A percentile compares a stretch with the other conserved stretches of the same genome.
These are phyloP conservation scores for Philonicus albiceps DNA, from an alignment of 2,888 invertebrate species.

Conservation along the genomic window DNA sequence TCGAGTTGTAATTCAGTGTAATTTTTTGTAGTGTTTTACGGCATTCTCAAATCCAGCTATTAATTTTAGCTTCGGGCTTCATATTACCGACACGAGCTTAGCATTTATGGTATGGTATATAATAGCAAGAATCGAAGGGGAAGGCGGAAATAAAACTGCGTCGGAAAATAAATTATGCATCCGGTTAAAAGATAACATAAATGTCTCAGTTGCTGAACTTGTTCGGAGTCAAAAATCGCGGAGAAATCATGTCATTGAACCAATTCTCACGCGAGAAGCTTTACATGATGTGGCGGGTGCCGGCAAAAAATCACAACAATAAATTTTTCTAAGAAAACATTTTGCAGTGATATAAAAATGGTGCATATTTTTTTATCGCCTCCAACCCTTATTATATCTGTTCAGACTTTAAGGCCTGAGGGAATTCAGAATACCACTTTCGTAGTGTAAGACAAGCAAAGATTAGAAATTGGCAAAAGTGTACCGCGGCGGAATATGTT, in stretches of 20 bases:
- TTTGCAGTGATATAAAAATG: not conserved
- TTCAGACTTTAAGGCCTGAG: not conserved
- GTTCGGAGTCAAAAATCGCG: not conserved
- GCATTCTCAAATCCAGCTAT: too few species aligned
- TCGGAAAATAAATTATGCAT: not conserved
- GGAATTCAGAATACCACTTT: not conserved
- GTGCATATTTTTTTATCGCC: not conserved
- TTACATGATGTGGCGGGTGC: not conserved
- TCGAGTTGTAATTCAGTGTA: too few species aligned
- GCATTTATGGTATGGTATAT: too few species aligned
- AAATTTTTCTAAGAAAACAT: not conserved
- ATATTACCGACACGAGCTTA: not conserved
- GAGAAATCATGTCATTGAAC: not conserved
- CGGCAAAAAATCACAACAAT: not conserved
- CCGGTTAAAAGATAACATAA: not conserved
- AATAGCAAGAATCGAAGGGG: not conserved
- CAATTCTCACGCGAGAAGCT: not conserved
- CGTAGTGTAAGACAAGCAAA: not conserved
- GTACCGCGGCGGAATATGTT: not conserved
- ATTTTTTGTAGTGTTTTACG: too few species aligned
- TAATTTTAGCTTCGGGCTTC: too few species aligned
- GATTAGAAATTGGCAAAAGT: not conserved
- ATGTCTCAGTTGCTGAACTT: not conserved
- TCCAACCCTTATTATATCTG: too few species aligned
- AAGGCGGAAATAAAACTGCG: not conserved